Conservation (phyloP, 2,888 invertebrate genomes). For the Lasius platythorax region DNA sequence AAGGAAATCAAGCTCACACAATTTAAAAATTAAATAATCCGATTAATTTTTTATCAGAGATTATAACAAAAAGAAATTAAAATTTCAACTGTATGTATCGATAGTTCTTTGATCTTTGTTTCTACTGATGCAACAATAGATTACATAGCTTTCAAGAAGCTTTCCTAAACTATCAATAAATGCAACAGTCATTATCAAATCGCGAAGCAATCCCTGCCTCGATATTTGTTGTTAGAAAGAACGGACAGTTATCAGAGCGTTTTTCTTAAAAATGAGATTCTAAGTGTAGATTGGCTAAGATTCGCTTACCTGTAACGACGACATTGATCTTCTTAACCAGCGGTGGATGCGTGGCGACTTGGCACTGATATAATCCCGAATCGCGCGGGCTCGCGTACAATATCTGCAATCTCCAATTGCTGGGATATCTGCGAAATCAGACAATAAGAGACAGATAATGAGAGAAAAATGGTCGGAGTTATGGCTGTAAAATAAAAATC, state of each 20-base stretch:
- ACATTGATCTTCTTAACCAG: slow-evolving; percentile 88
- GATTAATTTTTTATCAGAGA: slow-evolving; percentile 5
- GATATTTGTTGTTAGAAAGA: not conserved
- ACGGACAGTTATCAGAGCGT: not conserved
- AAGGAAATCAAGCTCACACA: not conserved
- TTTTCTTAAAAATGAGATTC: not conserved
- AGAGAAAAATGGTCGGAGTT: not conserved
- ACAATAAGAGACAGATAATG: slow-evolving; percentile 22
- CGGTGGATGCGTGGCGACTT: slow-evolving; percentile 89
- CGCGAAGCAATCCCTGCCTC: not conserved
- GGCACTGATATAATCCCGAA: slow-evolving; percentile 89
- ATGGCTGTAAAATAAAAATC: not conserved
- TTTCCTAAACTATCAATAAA: not conserved
- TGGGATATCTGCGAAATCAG: slow-evolving; percentile 85
- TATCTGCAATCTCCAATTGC: slow-evolving; percentile 89
- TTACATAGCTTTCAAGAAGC: not conserved
- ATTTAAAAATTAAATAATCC: not conserved
- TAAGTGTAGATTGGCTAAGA: not conserved
- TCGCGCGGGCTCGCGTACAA: slow-evolving; percentile 88
- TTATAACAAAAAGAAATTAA: not conserved
- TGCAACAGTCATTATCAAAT: not conserved
- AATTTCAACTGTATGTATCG: not conserved
- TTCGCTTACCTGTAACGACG: slow-evolving; percentile 86
- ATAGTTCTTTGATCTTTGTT: not conserved
- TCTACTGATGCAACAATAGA: not conserved